Base-by-base conservation (phyloP, 2,888 invertebrate species). In the Netelia fuscicornis region DNA sequence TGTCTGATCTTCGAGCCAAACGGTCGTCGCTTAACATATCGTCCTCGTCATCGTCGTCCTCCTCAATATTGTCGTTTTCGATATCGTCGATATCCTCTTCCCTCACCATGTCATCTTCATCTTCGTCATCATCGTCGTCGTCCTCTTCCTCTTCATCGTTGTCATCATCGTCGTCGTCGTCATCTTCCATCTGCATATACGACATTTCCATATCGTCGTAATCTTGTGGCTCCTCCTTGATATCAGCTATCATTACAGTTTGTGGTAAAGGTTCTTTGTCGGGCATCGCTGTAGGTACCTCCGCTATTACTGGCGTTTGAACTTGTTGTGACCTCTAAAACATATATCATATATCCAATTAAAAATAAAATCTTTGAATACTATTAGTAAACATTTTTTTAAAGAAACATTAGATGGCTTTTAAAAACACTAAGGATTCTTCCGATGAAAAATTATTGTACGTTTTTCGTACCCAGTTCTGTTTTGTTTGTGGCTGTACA, bases 161-260 rank as follows among this genome's bases (percentile, higher is more conserved):
- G 17, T 91, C 91, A 3, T 91, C 91, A 44, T 90, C 91, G 23
- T 91, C 91, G 17, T 91, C 82, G 23, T 74, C 77, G 9, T 77
- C 90, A 78, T 90, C 88, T 44, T 91, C 90, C 81, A 91, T 86
- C 67, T 90, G 88, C 62, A 90, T 89, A 9, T 89, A 90, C 5
- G 89, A 87, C 89, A 91, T 91, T 85, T 91, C 92, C 87, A 90
- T 90, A 75, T 93, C 93, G 30, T 93, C 93, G 68, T 92, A 91
- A 81, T 93, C 92, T 68, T 89, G 89, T 10, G 92, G 92, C 85
- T 93, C 93, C 84, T 92, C 92, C 85, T 93, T 93, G 42, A 93
- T 92, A 67, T 92, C 90, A 25, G 90, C 87, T 77, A 92, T 88
- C 83, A 88, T 87, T 81, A 87, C 75, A 23, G 89, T 88, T 86